phyloP scores from a whole-genome alignment of 2,113 vertebrate genomes.

The Parotia lawesii region DNA sequence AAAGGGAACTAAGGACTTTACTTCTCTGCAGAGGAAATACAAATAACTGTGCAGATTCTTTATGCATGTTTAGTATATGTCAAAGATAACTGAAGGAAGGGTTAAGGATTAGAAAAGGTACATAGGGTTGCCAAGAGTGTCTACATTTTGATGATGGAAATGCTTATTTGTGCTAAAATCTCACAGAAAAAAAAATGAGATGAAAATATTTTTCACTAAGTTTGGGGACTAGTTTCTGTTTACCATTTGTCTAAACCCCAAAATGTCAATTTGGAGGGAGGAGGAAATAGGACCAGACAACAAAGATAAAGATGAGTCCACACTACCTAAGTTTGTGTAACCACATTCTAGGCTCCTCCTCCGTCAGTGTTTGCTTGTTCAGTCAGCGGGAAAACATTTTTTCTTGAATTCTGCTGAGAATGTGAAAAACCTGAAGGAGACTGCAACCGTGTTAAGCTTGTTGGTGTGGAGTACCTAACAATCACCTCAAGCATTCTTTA shows the following conservation, averaged over 20 bases:
- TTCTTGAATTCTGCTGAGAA: neutral
- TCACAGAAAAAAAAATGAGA: neutral
- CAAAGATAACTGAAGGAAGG: neutral
- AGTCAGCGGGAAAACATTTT: neutral
- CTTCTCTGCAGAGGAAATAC: neutral
- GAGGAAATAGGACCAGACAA: neutral
- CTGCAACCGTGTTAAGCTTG: neutral
- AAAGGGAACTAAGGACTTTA: neutral
- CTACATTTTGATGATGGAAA: neutral
- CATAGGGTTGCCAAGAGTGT: fast-evolving
- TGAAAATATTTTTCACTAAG: neutral
- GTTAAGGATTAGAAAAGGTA: neutral
- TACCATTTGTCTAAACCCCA: neutral
- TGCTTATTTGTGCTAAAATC: neutral
- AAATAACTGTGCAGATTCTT: neutral
- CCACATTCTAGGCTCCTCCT: neutral
- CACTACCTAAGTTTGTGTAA: neutral
- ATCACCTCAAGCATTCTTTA: neutral
- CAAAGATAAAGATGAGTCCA: neutral
- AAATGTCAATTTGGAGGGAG: neutral
- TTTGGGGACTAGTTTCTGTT: neutral
- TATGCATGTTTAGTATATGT: neutral
- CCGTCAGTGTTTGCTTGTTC: neutral
- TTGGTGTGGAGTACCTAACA: neutral
- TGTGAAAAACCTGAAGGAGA: neutral